A percentile compares a stretch with the other conserved stretches of the same genome.
Evolutionary conservation across 1,140 invertebrate species (phyloP).

Genomic region (Hylaeus anthracinus): DNA sequence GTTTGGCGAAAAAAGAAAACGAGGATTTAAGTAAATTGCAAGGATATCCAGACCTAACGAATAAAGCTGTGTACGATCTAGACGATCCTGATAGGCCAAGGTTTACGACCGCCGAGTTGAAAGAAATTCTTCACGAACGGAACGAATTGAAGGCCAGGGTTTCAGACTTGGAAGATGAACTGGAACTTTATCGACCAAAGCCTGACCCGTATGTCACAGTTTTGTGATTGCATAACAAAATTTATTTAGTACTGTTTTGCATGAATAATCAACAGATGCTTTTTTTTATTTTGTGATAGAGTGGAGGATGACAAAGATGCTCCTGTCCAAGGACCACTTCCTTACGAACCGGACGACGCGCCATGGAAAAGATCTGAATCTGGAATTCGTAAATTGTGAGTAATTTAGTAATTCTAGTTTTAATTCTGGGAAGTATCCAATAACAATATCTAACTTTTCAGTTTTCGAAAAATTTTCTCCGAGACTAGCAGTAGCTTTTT

Average conservation of each 20-base stretch:
- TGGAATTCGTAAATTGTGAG: conserved; percentile 97
- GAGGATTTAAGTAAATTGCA: conserved; percentile 86
- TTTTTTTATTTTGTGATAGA: conserved; percentile 20
- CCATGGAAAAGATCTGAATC: conserved; percentile 93
- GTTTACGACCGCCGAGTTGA: conserved; percentile 94
- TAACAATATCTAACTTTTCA: conserved; percentile 69
- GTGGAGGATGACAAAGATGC: conserved; percentile 86
- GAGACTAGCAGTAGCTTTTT: conserved; percentile 83
- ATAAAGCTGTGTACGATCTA: conserved; percentile 85
- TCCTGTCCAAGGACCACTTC: conserved; percentile 96
- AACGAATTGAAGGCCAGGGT: conserved; percentile 94
- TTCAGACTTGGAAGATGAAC: conserved; percentile 93
- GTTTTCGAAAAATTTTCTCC: conserved; percentile 87
- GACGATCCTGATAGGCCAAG: conserved; percentile 92
- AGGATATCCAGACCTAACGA: conserved; percentile 81
- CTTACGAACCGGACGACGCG: conserved; percentile 97
- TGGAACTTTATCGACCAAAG: conserved; percentile 87
- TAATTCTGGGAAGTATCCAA: neutral
- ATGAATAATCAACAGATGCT: neutral
- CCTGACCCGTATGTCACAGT: conserved; percentile 73
- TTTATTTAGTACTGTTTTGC: neutral
- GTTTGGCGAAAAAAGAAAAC: conserved; percentile 88
- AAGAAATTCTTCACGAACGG: conserved; percentile 93
- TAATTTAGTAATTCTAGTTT: conserved; percentile 62
- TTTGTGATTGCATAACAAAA: conserved; percentile 11